Evolutionary conservation across 2,113 vertebrate genomes (phyloP), one percentile per base, ranked within the genome.

Genomic region (Perca flavescens): DNA sequence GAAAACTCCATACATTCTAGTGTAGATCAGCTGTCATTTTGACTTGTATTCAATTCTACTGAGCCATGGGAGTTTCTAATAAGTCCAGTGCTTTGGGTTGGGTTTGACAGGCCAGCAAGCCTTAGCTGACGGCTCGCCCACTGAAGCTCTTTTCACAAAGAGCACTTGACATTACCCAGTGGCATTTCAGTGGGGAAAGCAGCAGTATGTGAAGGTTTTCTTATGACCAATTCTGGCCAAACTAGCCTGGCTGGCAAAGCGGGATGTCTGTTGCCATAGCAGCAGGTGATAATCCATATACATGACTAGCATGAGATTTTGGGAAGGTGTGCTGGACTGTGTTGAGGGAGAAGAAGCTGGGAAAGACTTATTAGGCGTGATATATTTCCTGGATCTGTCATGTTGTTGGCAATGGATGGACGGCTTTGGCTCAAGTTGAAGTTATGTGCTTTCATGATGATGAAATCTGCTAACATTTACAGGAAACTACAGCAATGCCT

Each of bases 231-330:
- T 60, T 74, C 61, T 66, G 61, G 77, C 67, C 67, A 77, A 82
- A 76, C 66, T 64, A 69, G 40, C 73, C 79, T 31, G 66, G 36
- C 66, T 0, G 8, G 68, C 1, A n/a, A 80, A 77, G 60, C 2
- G 31, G 58, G 53, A 0, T 43, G n/a, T 50, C 65, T 66, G 88
- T 86, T 88, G 73, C 84, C 74, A 86, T 85, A 70, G 88, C 16
- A 88, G 83, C 90, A 53, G 84, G 79, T 63, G 65, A 43, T 75
- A 71, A 75, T 86, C 76, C 65, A 67, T 72, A 83, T 75, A 72
- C 72, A 72, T 80, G 82, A 74, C 28, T 10, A 4, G 74, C 21
- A 70, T 61, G 6, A 25, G 64, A 60, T 73, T 77, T 62, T 54
- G 46, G 74, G 52, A 53, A 74, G 43, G 69, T 58, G 73, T 74